Base-by-base conservation (phyloP, 2,797 vertebrate species). In the Salarias fasciatus region DNA sequence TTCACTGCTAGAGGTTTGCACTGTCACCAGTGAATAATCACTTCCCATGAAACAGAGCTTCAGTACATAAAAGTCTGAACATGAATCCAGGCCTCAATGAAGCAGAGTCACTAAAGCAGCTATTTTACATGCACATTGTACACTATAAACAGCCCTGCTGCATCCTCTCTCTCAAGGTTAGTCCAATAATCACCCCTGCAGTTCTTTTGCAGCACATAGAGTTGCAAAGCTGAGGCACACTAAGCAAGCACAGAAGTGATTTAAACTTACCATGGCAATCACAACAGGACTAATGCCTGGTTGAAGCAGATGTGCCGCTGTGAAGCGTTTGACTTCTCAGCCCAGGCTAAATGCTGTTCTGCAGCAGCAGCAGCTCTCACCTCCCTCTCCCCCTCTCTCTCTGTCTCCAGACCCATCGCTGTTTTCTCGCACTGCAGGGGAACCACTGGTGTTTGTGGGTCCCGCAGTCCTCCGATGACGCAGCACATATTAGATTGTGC, bases 201-300 rank as follows among this genome's bases (percentile, higher is more conserved):
- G 63, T 44, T 69, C 35, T 40, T 77, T 77, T 62, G 69, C 79
- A 77, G 77, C 72, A 58, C 49, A 46, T 42, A 51, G 51, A 62
- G 13, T 69, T 62, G 80, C 83, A 75, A 61, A 70, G 48, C 59
- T 57, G 41, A 77, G 37, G 45, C 29, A 43, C 44, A 43, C 18
- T 28, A 71, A 70, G 48, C 41, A 53, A 82, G 82, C 70, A 76
- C 72, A 82, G 63, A 84, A 69, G 76, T 52, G 63, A 37, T 48
- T 43, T 44, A 1, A 79, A 93, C 93, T 94, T 86, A 94, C 92
- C 91, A 91, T 87, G 68, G 66, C 87, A 66, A 63, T 62, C 59
- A 70, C 63, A 72, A 41, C 72, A 69, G 72, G 72, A 71, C 66
- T 72, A 69, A 55, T 83, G 73, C 58, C 54, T 53, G 70, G 65